Base-by-base conservation (phyloP, 2,888 invertebrate species). In the Gnatocerus cornutus region DNA sequence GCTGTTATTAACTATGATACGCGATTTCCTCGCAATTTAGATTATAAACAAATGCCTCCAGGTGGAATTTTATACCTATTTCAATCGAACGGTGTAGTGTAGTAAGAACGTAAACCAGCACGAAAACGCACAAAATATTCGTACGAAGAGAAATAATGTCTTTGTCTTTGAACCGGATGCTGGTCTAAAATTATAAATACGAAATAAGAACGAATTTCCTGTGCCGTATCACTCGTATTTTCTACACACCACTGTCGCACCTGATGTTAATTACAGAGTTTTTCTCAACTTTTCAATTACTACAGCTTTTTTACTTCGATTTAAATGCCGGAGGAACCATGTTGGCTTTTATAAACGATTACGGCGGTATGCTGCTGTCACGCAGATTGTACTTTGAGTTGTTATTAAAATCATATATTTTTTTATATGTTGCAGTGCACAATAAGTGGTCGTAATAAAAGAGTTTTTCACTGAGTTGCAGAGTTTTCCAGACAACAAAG, bases 121-220 rank as follows among this genome's bases (percentile, higher is more conserved):
- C 33, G 33, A 33, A n/a, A 33, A 33, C 2, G 7, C 7, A 33
- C 33, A n/a, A 33, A 33, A n/a, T 29, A 7, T 14, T 13, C 16
- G 8, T n/a, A 14, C 6, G 53, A 29, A 53, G 58, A 68, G n/a
- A 68, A 63, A 62, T 71, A 71, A 68, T 70, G 68, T 74, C 72
- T 74, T 74, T 69, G 67, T 63, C 63, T 67, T 27, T 43, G 14
- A 68, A 76, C 78, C 77, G 79, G 78, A 78, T 78, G 78, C 76
- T 74, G 76, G 66, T 79, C 79, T 79, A 79, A 79, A 79, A 79
- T 79, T 79, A 79, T 79, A 78, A 77, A 78, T 75, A 78, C 77
- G 74, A 77, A 78, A 78, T 77, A 77, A 77, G 77, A 78, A 76
- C 73, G 73, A 72, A 76, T 74, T 77, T 77, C 78, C 78, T 79